phyloP scores from a whole-genome alignment of 2,888 invertebrate genomes.

The Drosophila melanosoma region DNA sequence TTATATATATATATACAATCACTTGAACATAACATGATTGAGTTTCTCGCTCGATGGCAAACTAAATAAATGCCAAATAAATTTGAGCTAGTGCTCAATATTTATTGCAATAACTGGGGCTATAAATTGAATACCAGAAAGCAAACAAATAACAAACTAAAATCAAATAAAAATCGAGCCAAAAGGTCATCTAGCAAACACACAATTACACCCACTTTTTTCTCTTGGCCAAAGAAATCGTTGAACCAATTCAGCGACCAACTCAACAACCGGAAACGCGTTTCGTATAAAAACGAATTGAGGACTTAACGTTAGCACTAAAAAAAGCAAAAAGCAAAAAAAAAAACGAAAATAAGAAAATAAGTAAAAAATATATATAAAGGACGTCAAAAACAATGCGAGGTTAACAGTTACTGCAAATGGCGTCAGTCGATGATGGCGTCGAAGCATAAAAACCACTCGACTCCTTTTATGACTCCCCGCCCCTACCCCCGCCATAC shows the following conservation, averaged over 20 bases:
- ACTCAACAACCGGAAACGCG: conserved; percentile 81
- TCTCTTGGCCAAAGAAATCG: conserved; percentile 68
- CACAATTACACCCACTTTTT: not conserved
- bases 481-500: conserved; percentile 43
- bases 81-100: conserved; percentile 40
- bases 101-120: conserved; percentile 57
- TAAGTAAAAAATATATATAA: conserved; percentile 48
- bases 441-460: conserved; percentile 77
- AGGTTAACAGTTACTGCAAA: conserved; percentile 60
- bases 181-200: conserved; percentile 36
- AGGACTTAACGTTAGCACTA: conserved; percentile 76
- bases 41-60: conserved; percentile 34
- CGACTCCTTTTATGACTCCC: conserved; percentile 65
- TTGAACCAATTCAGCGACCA: conserved; percentile 82
- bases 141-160: conserved; percentile 48
- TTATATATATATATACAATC: not conserved
- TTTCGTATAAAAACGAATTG: conserved; percentile 81
- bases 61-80: conserved; percentile 63
- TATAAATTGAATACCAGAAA: conserved; percentile 34
- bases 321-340: conserved; percentile 59
- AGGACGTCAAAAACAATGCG: conserved; percentile 40
- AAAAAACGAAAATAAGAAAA: conserved; percentile 33
- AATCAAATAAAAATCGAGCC: conserved; percentile 55
- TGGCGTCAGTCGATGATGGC: conserved; percentile 76
- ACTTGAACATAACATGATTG: conserved; percentile 9